Percentiles rank a stretch among this genome's conserved stretches.
Evolutionary conservation across 2,797 vertebrate genomes (phyloP).

Genomic region (Artibeus jamaicensis): DNA sequence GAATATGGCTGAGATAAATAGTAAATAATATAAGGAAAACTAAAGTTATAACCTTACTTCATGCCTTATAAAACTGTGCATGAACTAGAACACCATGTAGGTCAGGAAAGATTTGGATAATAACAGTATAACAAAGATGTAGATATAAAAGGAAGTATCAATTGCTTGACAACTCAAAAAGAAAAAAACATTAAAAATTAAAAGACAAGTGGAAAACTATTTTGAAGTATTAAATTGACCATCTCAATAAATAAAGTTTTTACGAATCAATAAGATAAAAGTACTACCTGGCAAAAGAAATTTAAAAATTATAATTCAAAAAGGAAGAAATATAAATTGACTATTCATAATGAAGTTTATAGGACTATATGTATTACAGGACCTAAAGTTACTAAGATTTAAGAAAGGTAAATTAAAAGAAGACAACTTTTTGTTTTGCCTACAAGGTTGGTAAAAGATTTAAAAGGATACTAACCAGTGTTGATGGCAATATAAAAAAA

Average conservation of each 20-base stretch:
- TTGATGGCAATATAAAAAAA: neutral
- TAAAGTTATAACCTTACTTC: neutral
- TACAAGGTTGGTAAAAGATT: neutral
- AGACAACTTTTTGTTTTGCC: neutral
- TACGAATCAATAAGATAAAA: slow-evolving; percentile 41
- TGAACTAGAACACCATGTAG: neutral
- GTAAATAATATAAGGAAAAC: neutral
- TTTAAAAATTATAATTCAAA: slow-evolving; percentile 17
- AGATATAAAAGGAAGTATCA: neutral
- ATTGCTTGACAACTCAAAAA: neutral
- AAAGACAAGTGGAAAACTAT: slow-evolving; percentile 42
- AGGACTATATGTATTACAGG: neutral
- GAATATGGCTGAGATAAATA: neutral
- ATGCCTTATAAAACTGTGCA: neutral
- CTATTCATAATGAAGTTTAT: neutral
- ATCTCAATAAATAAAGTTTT: neutral
- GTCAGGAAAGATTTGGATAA: neutral
- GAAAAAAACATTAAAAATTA: slow-evolving; percentile 16
- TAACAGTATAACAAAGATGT: neutral
- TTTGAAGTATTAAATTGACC: slow-evolving; percentile 2
- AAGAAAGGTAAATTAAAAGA: slow-evolving; percentile 21
- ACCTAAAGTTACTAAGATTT: neutral
- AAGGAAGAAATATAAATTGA: slow-evolving; percentile 16
- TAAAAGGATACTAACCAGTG: neutral
- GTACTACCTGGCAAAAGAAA: slow-evolving; percentile 39